Evolutionary conservation across 2,113 vertebrate species (phyloP).

Genomic region (Pseudopodoces humilis): DNA sequence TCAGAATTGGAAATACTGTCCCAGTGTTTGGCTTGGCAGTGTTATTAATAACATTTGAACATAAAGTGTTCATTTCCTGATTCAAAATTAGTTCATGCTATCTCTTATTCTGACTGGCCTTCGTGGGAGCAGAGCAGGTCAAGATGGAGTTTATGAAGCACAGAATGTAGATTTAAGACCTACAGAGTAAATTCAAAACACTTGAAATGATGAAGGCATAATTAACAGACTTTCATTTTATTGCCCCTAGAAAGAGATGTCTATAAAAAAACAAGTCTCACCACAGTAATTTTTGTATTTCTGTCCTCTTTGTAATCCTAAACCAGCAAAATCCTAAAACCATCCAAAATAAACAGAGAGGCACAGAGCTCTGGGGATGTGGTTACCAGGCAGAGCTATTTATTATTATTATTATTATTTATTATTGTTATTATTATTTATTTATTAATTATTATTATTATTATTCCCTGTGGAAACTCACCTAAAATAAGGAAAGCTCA

Average conservation of each 20-base stretch:
- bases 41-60: neutral
- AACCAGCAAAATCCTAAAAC: neutral
- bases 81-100: neutral
- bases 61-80: neutral
- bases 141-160: neutral
- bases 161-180: neutral
- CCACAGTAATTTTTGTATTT: neutral
- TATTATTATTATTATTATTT: no score
- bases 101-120: neutral
- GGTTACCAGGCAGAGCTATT: conserved; percentile 41
- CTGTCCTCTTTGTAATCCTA: conserved; percentile 31
- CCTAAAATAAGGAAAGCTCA: conserved; percentile 2
- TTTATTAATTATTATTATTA: no score
- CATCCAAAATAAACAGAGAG: conserved; percentile 12
- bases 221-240: conserved; percentile 53
- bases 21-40: neutral
- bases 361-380: neutral
- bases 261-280: conserved; percentile 43
- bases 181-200: conserved; percentile 3
- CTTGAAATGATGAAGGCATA: conserved; percentile 5
- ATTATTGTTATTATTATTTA: no score
- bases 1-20: neutral
- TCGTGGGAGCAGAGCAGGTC: neutral
- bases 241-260: conserved; percentile 27
- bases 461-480: conserved; percentile 25